Evolutionary conservation across 2,888 invertebrate genomes (phyloP), one percentile per base, ranked within the genome.

Genomic region (Limnephilus marmoratus): DNA sequence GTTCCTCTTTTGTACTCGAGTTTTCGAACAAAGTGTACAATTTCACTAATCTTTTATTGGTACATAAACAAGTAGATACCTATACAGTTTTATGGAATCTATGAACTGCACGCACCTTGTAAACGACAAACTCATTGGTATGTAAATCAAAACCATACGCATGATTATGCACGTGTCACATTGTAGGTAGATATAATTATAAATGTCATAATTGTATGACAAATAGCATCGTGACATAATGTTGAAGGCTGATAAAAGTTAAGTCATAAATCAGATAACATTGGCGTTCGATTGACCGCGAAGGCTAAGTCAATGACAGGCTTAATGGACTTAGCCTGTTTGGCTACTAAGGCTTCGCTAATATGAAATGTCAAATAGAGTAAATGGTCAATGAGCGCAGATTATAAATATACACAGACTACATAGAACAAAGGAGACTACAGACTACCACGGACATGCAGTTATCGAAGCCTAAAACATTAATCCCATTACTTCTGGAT

Each of bases 311-410:
- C 29, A 81, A 45, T 90, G 82, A 37, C n/a, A 81, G 9, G 80
- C 49, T 37, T 53, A 88, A 68, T 68, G n/a, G 34, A 89, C n/a
- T 89, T 81, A 31, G 24, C 18, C 81, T 53, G 53, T 90, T 81
- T n/a, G 45, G 49, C 82, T 29, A 41, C 24, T 68, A 68, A 24
- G 68, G 68, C 31, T 45, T 68, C 29, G 81, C 80, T 68, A 68
- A 89, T 34, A 34, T 83, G 45, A 41, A 86, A 89, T 89, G 81
- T 89, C 92, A 81, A 41, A 90, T 93, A 97, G 83, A 83, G 37
- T 37, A 41, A 41, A 37, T 68, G 9, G 68, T 5, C 24, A n/a
- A n/a, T n/a, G 24, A 37, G 24, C 37, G 37, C 7, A 37, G 15
- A 37, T 24, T n/a, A 83, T 34, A 83, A 37, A 83, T 83, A 18